Evolutionary conservation across 2,113 vertebrate species (phyloP).

Genomic region (Dasyornis broadbenti): DNA sequence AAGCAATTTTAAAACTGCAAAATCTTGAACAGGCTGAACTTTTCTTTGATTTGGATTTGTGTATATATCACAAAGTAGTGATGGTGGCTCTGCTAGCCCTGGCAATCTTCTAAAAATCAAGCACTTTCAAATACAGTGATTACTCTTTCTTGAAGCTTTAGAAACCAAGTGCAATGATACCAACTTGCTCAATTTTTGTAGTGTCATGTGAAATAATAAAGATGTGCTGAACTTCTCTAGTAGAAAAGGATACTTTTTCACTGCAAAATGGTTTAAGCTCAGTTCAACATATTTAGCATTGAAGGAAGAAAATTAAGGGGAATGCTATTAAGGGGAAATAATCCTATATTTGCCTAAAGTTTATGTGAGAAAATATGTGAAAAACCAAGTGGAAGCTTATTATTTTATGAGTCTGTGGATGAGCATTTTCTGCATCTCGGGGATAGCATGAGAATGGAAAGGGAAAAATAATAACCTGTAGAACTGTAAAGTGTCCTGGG

Average conservation of each 20-base stretch:
- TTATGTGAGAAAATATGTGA: neutral
- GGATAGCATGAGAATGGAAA: neutral
- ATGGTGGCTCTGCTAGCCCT: neutral
- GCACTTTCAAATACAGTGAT: neutral
- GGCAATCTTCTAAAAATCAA: neutral
- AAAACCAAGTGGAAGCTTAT: neutral
- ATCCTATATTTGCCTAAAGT: neutral
- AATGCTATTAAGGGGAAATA: neutral
- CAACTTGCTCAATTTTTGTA: neutral
- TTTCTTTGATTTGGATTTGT: neutral
- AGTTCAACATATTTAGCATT: neutral
- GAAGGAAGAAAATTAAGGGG: neutral
- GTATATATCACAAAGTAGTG: neutral
- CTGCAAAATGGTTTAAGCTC: neutral
- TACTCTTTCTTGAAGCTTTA: neutral
- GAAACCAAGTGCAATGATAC: neutral
- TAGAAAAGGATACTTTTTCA: neutral
- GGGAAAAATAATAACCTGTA: neutral
- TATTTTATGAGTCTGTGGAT: neutral
- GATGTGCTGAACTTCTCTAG: neutral
- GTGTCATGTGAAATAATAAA: neutral
- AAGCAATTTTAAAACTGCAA: neutral
- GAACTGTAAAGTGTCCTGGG: neutral
- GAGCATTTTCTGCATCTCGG: neutral
- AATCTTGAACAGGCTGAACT: neutral